phyloP scores from a whole-genome alignment of 1,140 invertebrate species.

The Eumaeus atala region DNA sequence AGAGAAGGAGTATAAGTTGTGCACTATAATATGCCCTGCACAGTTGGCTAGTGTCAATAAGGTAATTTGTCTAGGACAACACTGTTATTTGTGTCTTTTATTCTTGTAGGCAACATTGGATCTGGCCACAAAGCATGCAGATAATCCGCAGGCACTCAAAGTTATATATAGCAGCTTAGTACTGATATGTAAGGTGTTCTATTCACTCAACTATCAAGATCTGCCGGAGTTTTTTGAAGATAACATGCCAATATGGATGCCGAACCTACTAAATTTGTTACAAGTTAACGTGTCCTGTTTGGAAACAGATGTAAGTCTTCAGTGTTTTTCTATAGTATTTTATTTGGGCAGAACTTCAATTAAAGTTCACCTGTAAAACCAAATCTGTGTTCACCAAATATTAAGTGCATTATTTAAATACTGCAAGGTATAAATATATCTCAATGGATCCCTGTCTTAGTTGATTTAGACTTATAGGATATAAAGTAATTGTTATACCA shows the following conservation, averaged over 20 bases:
- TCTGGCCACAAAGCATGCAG: constrained; percentile 84
- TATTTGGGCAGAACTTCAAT: too few relatives aligned
- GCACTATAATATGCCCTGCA: too few relatives aligned
- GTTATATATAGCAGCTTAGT: constrained; percentile 93
- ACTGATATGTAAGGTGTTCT: constrained; percentile 96
- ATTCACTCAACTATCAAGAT: constrained; percentile 97
- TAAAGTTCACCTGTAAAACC: too few relatives aligned
- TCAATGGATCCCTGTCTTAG: too few relatives aligned
- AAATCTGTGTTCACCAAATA: too few relatives aligned
- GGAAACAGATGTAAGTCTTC: constrained; percentile 75
- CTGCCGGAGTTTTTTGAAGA: constrained; percentile 99
- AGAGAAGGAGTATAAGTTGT: too few relatives aligned
- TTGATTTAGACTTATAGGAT: too few relatives aligned
- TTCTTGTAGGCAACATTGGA: constrained; percentile 86
- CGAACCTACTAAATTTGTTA: constrained; percentile 88
- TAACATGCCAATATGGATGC: constrained; percentile 96
- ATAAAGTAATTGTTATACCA: too few relatives aligned
- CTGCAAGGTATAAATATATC: too few relatives aligned
- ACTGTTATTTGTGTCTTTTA: constrained; percentile 9
- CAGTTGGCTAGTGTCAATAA: too few relatives aligned
- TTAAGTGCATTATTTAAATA: too few relatives aligned
- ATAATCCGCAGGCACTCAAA: constrained; percentile 86
- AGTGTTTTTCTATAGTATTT: neutral
- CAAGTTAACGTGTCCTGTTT: constrained; percentile 84
- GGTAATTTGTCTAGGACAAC: too few relatives aligned